These are phyloP conservation scores for Halisarca cf. caerulea DNA, from an alignment of 37 sponge, comb jelly and placozoan genomes.

Conservation along the genomic window DNA sequence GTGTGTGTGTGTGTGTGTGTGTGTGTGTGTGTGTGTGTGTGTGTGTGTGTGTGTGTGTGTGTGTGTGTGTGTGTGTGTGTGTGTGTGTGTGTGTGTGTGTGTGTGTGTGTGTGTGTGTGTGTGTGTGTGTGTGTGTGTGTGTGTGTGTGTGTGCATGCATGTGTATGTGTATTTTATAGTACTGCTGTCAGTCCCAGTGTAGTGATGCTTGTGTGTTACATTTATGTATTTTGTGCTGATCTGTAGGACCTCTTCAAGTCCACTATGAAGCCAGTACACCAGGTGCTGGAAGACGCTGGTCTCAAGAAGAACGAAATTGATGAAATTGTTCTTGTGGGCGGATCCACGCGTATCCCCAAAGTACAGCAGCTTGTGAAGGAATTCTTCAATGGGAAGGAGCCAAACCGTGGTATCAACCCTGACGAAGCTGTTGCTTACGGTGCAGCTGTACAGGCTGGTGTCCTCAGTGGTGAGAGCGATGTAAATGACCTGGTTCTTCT, in stretches of 20 bases:
- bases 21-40: too few species aligned
- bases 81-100: not conserved
- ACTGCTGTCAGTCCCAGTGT: not conserved
- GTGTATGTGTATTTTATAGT: not conserved
- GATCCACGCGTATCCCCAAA: constrained; percentile 98
- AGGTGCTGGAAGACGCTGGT: constrained; percentile 92
- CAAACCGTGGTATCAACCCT: constrained; percentile 95
- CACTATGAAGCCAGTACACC: constrained; percentile 93
- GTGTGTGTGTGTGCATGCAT: too few species aligned
- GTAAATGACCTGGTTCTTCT: constrained; percentile 83
- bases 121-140: not conserved
- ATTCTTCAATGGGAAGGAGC: constrained; percentile 95
- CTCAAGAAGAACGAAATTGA: constrained; percentile 87
- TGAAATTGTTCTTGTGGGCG: constrained; percentile 97
- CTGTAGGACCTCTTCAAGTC: constrained; percentile 85
- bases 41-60: too few species aligned
- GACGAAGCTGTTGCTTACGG: constrained; percentile 99
- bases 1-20: too few species aligned
- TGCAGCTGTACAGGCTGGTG: constrained; percentile 98
- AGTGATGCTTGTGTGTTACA: not conserved
- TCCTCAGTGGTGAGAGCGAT: constrained; percentile 87
- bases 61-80: too few species aligned
- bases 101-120: not conserved
- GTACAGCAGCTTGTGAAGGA: constrained; percentile 98
- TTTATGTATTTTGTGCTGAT: not conserved